phyloP scores from a whole-genome alignment of 2,888 invertebrate species.

The Stegana nigrithorax region DNA sequence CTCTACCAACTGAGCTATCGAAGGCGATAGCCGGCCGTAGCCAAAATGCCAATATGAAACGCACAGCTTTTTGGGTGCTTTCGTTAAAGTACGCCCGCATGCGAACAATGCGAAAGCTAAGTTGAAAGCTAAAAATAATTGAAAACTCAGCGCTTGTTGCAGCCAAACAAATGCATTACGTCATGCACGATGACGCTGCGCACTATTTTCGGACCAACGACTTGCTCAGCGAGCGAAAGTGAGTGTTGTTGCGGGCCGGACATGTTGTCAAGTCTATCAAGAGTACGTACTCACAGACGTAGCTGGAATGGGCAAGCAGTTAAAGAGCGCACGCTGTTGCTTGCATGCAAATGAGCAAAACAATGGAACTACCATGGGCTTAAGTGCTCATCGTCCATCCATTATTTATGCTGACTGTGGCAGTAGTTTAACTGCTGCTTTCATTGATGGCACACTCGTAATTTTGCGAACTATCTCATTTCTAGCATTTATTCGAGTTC shows the following conservation, averaged over 20 bases:
- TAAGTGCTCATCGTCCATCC: not conserved
- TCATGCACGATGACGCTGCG: too few species aligned
- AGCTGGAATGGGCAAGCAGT: not conserved
- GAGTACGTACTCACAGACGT: too few species aligned
- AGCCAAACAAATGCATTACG: slow-evolving; percentile 29
- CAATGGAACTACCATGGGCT: too few species aligned
- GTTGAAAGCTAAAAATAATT: slow-evolving; percentile 37
- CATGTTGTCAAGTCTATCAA: too few species aligned
- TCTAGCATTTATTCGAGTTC: too few species aligned
- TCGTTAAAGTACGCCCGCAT: slow-evolving; percentile 18
- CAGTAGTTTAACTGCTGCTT: too few species aligned
- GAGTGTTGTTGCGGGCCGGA: not conserved
- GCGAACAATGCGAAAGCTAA: slow-evolving; percentile 33
- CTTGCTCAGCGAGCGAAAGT: not conserved
- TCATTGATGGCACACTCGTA: too few species aligned
- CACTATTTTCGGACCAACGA: slow-evolving; percentile 33
- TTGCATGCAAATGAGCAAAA: not conserved
- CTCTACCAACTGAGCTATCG: slow-evolving; percentile 62
- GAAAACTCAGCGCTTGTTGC: not conserved
- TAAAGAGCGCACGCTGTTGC: not conserved
- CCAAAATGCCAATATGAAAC: slow-evolving; percentile 23
- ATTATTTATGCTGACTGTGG: not conserved
- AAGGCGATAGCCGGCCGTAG: slow-evolving; percentile 39
- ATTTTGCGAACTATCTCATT: too few species aligned
- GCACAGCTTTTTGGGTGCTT: slow-evolving; percentile 40